These are phyloP conservation scores for Tachina grossa DNA, from an alignment of 2,888 invertebrate species.

Conservation along the genomic window DNA sequence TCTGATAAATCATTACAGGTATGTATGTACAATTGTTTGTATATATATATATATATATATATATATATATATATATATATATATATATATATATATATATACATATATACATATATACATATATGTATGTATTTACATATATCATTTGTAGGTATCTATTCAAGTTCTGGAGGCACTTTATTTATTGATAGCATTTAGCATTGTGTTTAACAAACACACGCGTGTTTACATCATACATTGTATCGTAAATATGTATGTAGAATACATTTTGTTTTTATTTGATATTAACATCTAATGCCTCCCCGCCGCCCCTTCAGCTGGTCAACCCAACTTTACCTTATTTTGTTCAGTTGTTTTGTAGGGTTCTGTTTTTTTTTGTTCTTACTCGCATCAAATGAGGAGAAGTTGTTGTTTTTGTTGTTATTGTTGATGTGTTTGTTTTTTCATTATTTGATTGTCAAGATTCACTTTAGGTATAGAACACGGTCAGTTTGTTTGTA, in stretches of 20 bases:
- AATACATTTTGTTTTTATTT: constrained; percentile 16
- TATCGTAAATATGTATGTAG: constrained; percentile 9
- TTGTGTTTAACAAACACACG: background rate
- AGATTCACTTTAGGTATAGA: constrained; percentile 68
- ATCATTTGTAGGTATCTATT: too few relatives aligned
- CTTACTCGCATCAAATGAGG: constrained; percentile 56
- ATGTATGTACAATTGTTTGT: background rate
- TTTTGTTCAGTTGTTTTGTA: constrained; percentile 2
- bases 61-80: background rate
- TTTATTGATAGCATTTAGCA: background rate
- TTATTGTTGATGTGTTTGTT: constrained; percentile 11
- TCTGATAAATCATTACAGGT: constrained; percentile 5
- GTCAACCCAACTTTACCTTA: constrained; percentile 7
- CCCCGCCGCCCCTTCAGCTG: constrained; percentile 19
- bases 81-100: background rate
- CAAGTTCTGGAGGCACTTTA: background rate
- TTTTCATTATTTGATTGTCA: constrained; percentile 59
- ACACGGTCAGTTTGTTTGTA: constrained; percentile 60
- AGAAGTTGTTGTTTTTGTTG: constrained; percentile 64
- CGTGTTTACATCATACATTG: background rate
- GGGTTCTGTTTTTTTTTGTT: constrained; percentile 12
- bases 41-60: background rate
- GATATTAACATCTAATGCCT: constrained; percentile 39
- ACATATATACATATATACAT: background rate
- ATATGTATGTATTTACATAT: background rate